Evolutionary conservation across 53 echinoderm and acorn worm genomes (phyloP), one percentile per base, ranked within the genome.

Genomic region (Pentamera pediparva): DNA sequence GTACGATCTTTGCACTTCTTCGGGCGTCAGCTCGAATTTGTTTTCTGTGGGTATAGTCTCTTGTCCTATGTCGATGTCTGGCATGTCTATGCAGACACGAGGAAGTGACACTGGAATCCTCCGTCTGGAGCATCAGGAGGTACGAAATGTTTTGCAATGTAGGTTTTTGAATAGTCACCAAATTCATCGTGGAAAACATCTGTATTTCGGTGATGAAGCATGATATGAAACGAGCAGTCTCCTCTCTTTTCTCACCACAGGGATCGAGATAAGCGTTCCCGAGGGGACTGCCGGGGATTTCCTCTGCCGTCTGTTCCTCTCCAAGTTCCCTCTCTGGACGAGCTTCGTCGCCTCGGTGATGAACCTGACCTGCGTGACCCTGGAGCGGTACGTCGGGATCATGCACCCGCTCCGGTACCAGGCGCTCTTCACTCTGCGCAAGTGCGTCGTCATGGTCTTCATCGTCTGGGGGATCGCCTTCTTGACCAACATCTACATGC

Each of bases 241-340:
- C 36, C 21, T 32, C 63, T 27, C 50, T 53, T 15, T n/a, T 30
- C 17, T 85, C 0, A 7, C 10, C 43, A 2, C 70, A 92, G 92
- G 92, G 34, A 84, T 93, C 38, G 20, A 77, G 30, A 93, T 93
- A 25, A 72, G 75, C 3, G 86, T 93, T 7, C 93, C 93, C 4
- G 41, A 39, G 15, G 89, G 89, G 19, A 59, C 62, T 3, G 84
- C 79, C 20, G 93, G 93, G 24, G 76, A 81, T 54, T 29, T 86
- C 9, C 39, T 93, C 37, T 93, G 93, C 75, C 81, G 93, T 5
- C 80, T 89, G 48, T 78, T 93, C n/a, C 77, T 93, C 45, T 93
- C 93, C 32, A 93, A 93, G 76, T 93, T 86, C 70, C 93, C 93
- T 21, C 89, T 93, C 9, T 93, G 93, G 93, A 84, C 87, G 15